Evolutionary conservation across 2,888 invertebrate genomes (phyloP).

Genomic region (Patella pellucida): DNA sequence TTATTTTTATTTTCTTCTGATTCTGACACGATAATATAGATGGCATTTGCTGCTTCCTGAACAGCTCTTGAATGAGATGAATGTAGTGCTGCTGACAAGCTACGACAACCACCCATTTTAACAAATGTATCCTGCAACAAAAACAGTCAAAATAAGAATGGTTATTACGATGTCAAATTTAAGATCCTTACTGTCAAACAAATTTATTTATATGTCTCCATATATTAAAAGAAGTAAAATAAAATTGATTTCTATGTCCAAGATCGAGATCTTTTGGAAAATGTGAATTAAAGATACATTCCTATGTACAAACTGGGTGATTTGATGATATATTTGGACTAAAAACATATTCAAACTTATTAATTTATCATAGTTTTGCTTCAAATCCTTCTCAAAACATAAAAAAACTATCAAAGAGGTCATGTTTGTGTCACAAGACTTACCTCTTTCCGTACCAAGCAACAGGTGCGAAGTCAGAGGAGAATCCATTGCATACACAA

Average conservation of each 20-base stretch:
- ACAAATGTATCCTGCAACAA: slow-evolving; percentile 63
- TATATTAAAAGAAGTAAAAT: not conserved
- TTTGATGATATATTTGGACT: too few species aligned
- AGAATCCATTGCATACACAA: too few species aligned
- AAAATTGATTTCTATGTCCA: not conserved
- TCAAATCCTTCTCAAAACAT: too few species aligned
- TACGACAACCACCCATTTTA: slow-evolving; percentile 62
- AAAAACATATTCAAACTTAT: too few species aligned
- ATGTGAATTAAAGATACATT: not conserved
- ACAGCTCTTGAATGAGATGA: slow-evolving; percentile 55
- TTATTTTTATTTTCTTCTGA: slow-evolving; percentile 61
- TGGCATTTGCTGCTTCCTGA: slow-evolving; percentile 61
- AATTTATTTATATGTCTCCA: not conserved
- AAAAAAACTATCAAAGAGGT: too few species aligned
- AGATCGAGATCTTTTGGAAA: not conserved
- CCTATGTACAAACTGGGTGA: too few species aligned
- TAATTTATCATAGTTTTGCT: too few species aligned
- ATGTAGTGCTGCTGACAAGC: slow-evolving; percentile 61
- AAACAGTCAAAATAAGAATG: not conserved
- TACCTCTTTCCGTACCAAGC: too few species aligned
- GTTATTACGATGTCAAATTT: not conserved
- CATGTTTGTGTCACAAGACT: too few species aligned
- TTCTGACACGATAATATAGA: slow-evolving; percentile 64
- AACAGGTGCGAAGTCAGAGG: too few species aligned
- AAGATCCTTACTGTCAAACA: not conserved